A percentile compares a stretch with the other conserved stretches of the same genome.
Evolutionary conservation across 2,888 invertebrate species (phyloP).

Genomic region (Melieria omissa): DNA sequence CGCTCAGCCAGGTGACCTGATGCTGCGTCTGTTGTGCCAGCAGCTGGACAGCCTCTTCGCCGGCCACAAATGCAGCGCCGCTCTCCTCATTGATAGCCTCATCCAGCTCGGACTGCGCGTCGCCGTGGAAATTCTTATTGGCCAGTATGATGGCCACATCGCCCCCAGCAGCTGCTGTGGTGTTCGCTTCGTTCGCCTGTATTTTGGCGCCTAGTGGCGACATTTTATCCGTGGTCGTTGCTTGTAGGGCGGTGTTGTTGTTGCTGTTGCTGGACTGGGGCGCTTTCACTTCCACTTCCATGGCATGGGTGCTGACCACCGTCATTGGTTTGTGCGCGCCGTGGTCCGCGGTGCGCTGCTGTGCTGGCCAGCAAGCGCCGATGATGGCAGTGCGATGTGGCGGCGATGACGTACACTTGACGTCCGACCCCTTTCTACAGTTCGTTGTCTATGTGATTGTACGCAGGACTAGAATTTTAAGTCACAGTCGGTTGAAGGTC

Average conservation of each 20-base stretch:
- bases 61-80: slow-evolving; percentile 36
- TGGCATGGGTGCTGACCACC: slow-evolving; percentile 60
- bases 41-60: slow-evolving; percentile 37
- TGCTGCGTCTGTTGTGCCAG: slow-evolving; percentile 47
- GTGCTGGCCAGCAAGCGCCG: background rate
- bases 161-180: slow-evolving; percentile 47
- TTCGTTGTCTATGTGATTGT: slow-evolving; percentile 6
- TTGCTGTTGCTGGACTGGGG: slow-evolving; percentile 49
- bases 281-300: slow-evolving; percentile 62
- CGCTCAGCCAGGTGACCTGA: slow-evolving; percentile 77
- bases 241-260: slow-evolving; percentile 42
- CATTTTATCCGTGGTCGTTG: slow-evolving; percentile 24
- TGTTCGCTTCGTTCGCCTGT: slow-evolving; percentile 38
- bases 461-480: slow-evolving; percentile 15
- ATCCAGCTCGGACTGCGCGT: slow-evolving; percentile 51
- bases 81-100: slow-evolving; percentile 42
- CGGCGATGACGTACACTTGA: background rate
- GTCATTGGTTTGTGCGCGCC: slow-evolving; percentile 55
- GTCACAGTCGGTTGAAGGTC: slow-evolving; percentile 15
- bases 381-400: background rate
- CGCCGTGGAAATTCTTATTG: slow-evolving; percentile 60
- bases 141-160: slow-evolving; percentile 55
- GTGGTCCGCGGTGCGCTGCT: background rate
- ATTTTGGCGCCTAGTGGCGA: slow-evolving; percentile 24
- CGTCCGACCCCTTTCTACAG: background rate